Conservation (phyloP, 2,888 invertebrate genomes). For the Coelinius sp. region DNA sequence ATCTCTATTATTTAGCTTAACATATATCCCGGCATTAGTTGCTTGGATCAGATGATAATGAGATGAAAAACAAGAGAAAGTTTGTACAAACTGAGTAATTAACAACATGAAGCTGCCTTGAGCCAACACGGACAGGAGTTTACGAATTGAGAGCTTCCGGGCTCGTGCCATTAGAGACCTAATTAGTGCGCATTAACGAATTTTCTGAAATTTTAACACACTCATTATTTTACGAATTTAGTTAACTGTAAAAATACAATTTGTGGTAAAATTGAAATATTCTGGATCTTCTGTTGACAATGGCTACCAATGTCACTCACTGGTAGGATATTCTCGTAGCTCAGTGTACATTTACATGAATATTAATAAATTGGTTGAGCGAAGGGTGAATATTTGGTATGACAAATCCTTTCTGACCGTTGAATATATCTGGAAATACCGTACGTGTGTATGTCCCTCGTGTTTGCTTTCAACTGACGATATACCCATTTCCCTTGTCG, state of each 20-base stretch:
- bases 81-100: slow-evolving; percentile 30
- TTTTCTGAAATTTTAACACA: not conserved
- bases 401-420: slow-evolving; percentile 10
- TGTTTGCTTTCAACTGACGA: slow-evolving; percentile 11
- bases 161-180: slow-evolving; percentile 1
- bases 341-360: not conserved
- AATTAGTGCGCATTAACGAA: slow-evolving; percentile 8
- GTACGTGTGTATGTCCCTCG: not conserved
- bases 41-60: slow-evolving; percentile 15
- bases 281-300: too few species aligned
- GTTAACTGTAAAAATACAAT: too few species aligned
- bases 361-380: slow-evolving; percentile 31
- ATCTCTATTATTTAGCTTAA: not conserved
- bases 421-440: not conserved
- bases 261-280: too few species aligned
- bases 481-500: slow-evolving; percentile 18
- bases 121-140: not conserved
- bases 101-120: slow-evolving; percentile 27
- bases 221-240: too few species aligned
- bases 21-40: not conserved
- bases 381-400: slow-evolving; percentile 28
- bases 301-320: not conserved
- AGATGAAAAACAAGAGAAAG: slow-evolving; percentile 22
- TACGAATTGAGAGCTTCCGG: slow-evolving; percentile 11
- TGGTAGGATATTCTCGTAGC: not conserved